Evolutionary conservation across 2,113 vertebrate genomes (phyloP), one percentile per base, ranked within the genome.

Genomic region (Clarias macrocephalus): DNA sequence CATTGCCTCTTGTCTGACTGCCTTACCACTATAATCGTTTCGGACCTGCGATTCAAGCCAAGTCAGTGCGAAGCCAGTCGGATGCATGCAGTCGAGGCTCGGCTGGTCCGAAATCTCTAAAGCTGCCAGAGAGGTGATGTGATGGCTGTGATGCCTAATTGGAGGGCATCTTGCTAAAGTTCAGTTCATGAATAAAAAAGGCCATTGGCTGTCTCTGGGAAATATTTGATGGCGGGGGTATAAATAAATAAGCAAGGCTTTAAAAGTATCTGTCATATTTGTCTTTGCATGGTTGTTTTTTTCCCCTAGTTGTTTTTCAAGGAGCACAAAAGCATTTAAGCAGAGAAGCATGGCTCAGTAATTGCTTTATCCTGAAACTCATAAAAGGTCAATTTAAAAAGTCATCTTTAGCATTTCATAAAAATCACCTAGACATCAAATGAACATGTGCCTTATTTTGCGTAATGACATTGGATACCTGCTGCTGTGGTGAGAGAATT

Each of bases 71-170:
- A 30, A 59, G 60, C 28, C 70, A 54, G 59, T 54, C 59, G 73
- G 57, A 80, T 2, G 54, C 28, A 25, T 11, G 15, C 12, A 28
- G 77, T 30, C 7, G 30, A 87, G 80, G 19, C 59, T 56, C 16
- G 62, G 30, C 19, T 70, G 72, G 37, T 85, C 68, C 75, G 76
- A 87, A 83, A 28, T 77, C 63, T 82, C 77, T 54, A 33, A 62
- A 86, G 63, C 54, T 81, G 75, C 62, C 82, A 66, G 83, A 62
- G 30, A 83, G 85, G 60, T 75, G 70, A 72, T 85, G 52, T 48
- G 70, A 23, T 80, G 81, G 19, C 73, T 88, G 72, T 25, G 70
- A 30, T 80, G 73, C 15, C 54, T 89, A 89, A 88, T 88, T 88
- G 89, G 81, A 59, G 62, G 16, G n/a, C 42, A 83, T 88, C 77